phyloP scores from a whole-genome alignment of 2,888 invertebrate genomes.

The Brachyopa scutellaris region DNA sequence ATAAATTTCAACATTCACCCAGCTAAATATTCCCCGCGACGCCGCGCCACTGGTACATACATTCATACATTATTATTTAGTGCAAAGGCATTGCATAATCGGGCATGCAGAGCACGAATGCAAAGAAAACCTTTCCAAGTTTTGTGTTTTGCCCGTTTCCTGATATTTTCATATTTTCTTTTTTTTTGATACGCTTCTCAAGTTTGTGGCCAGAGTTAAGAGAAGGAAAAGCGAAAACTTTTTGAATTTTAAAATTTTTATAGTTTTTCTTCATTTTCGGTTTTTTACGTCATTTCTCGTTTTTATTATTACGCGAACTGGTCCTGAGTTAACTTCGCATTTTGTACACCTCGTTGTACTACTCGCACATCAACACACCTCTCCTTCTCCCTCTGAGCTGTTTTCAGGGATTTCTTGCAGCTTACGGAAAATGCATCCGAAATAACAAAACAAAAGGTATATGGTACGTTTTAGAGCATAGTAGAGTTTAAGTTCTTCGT shows the following conservation, averaged over 20 bases:
- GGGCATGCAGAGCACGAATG: constrained; percentile 8
- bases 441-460: too few species aligned
- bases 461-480: neutral
- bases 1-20: too few species aligned
- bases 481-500: neutral
- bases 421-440: constrained; percentile 31
- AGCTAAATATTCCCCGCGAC: too few species aligned
- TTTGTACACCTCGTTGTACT: neutral
- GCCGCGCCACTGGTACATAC: too few species aligned
- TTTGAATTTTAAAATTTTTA: constrained; percentile 30
- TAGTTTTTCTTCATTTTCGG: constrained; percentile 16
- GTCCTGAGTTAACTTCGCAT: constrained; percentile 11
- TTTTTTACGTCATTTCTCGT: constrained; percentile 4
- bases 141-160: constrained; percentile 7
- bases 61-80: too few species aligned
- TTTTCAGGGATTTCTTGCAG: constrained; percentile 47
- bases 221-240: constrained; percentile 23
- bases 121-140: neutral
- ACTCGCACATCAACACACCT: neutral
- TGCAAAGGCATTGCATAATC: constrained; percentile 1
- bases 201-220: constrained; percentile 39
- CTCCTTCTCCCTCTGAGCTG: constrained; percentile 2
- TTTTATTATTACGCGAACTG: constrained; percentile 1
- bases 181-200: constrained; percentile 49
- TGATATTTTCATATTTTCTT: neutral